Evolutionary conservation across 1,140 invertebrate genomes (phyloP).

Genomic region (Tetragonula clypearis): DNA sequence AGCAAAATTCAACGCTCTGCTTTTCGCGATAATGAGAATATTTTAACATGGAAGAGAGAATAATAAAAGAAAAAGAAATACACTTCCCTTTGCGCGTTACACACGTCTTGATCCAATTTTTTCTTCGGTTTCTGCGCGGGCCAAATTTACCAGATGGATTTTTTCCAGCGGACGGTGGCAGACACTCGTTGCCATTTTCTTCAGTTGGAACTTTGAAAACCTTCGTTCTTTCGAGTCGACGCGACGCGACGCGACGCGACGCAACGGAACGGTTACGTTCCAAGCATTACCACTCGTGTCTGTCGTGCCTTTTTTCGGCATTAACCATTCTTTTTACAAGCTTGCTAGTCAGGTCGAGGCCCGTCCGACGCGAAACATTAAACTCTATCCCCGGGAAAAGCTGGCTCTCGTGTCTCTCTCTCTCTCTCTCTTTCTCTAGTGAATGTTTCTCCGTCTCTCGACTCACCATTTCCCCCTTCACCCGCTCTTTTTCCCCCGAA

Average conservation of each 20-base stretch:
- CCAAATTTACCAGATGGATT: neutral
- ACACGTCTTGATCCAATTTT: neutral
- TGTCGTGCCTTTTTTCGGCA: neutral
- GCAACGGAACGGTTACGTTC: neutral
- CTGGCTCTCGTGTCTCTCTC: neutral
- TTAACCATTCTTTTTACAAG: conserved; percentile 35
- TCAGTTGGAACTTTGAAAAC: conserved; percentile 19
- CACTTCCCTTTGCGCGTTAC: no score
- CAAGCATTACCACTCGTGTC: neutral
- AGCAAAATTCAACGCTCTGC: neutral
- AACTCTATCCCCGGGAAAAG: conserved; percentile 3
- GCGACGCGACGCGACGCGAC: neutral
- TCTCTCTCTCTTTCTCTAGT: neutral
- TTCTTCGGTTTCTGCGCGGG: neutral
- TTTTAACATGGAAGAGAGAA: neutral
- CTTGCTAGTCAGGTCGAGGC: neutral
- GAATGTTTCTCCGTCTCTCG: neutral
- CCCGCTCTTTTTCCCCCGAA: neutral
- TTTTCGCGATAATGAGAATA: neutral
- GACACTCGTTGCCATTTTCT: neutral
- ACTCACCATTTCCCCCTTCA: neutral
- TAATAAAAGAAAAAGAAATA: neutral
- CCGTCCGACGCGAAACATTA: conserved; percentile 18
- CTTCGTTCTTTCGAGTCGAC: neutral
- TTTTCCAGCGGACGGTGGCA: neutral